Conservation (phyloP, 2,113 vertebrate species). For the Percopsis transmontana region DNA sequence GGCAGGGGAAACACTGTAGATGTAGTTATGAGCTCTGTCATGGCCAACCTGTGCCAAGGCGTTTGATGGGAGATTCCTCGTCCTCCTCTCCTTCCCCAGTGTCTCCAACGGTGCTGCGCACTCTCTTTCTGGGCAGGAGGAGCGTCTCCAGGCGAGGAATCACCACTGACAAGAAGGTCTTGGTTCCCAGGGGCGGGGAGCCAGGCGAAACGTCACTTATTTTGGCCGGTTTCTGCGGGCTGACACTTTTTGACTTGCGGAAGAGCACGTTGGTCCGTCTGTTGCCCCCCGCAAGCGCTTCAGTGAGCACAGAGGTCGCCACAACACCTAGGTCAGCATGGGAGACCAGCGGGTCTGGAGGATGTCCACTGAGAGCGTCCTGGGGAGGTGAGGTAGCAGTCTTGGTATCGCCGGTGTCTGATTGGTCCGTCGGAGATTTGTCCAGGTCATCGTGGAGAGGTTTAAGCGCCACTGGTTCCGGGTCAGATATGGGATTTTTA, state of each 20-base stretch:
- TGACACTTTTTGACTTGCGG: slow-evolving; percentile 95
- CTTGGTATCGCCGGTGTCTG: slow-evolving; percentile 83
- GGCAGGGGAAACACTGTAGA: too few relatives aligned
- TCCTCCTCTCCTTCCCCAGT: slow-evolving; percentile 85
- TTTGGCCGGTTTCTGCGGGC: slow-evolving; percentile 90
- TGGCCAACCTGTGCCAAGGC: slow-evolving; percentile 88
- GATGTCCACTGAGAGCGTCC: slow-evolving; percentile 82
- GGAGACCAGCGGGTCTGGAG: slow-evolving; percentile 79
- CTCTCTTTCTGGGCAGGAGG: slow-evolving; percentile 94
- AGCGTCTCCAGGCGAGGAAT: slow-evolving; percentile 98
- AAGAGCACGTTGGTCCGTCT: slow-evolving; percentile 90
- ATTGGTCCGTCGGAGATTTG: slow-evolving; percentile 84
- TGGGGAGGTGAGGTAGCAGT: slow-evolving; percentile 85
- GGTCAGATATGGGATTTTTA: slow-evolving; percentile 82
- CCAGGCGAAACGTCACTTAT: slow-evolving; percentile 80
- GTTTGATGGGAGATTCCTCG: slow-evolving; percentile 89
- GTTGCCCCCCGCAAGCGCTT: slow-evolving; percentile 84
- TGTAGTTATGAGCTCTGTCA: neutral
- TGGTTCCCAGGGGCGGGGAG: slow-evolving; percentile 89
- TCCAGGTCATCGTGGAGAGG: slow-evolving; percentile 84
- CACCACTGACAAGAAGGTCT: slow-evolving; percentile 98
- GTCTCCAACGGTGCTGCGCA: slow-evolving; percentile 87
- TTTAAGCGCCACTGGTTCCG: slow-evolving; percentile 86
- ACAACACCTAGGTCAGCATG: slow-evolving; percentile 82
- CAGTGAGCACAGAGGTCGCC: slow-evolving; percentile 83